Evolutionary conservation across 2,888 invertebrate species (phyloP).

Genomic region (Thera obeliscata): DNA sequence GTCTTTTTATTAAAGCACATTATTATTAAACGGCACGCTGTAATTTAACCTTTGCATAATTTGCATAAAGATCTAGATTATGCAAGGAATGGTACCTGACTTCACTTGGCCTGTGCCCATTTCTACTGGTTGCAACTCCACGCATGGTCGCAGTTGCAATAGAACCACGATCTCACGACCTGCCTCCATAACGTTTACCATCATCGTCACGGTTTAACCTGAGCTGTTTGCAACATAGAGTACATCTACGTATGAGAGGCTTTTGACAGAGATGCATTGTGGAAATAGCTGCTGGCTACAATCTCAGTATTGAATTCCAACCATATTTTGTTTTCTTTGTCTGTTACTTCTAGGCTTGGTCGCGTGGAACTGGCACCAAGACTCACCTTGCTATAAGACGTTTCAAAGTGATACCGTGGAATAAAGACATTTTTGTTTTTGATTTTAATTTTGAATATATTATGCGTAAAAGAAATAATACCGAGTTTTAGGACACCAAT

Average conservation of each 20-base stretch:
- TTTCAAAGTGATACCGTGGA: no score
- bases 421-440: no score
- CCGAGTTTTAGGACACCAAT: no score
- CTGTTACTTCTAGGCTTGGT: background rate
- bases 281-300: background rate
- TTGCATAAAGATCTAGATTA: constrained; percentile 26
- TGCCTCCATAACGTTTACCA: constrained; percentile 26
- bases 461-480: no score
- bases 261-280: background rate
- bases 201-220: constrained; percentile 32
- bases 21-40: background rate
- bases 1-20: background rate
- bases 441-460: no score
- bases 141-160: constrained; percentile 39
- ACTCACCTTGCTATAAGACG: no score
- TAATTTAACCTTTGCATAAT: constrained; percentile 8
- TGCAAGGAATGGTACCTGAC: constrained; percentile 29
- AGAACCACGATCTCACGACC: constrained; percentile 39
- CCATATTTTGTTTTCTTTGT: background rate
- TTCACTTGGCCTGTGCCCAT: constrained; percentile 21
- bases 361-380: no score
- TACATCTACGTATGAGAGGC: background rate
- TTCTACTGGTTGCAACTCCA: constrained; percentile 27
- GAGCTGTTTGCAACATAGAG: constrained; percentile 28
- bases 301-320: background rate